phyloP scores from a whole-genome alignment of 2,797 vertebrate species.

The Pangasius larnaudii region DNA sequence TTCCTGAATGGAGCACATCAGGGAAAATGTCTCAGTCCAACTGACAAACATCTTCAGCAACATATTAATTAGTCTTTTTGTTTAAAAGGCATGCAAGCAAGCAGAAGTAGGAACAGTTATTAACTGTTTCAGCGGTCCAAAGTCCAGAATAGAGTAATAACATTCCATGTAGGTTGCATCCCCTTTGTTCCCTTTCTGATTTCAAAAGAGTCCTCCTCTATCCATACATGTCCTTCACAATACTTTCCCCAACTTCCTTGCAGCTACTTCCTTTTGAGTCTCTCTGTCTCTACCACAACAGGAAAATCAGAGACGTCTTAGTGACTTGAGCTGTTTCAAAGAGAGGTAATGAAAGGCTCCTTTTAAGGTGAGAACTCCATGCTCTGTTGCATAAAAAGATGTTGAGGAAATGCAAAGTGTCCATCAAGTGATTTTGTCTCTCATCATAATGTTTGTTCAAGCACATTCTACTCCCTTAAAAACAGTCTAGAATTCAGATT shows the following conservation, averaged over 20 bases:
- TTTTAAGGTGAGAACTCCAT: constrained; percentile 83
- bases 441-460: constrained; percentile 56
- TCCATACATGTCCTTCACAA: constrained; percentile 40
- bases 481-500: constrained; percentile 31
- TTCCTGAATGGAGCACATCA: constrained; percentile 65
- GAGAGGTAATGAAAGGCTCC: constrained; percentile 75
- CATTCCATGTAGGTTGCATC: constrained; percentile 59
- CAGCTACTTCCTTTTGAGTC: constrained; percentile 59
- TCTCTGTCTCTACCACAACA: constrained; percentile 65
- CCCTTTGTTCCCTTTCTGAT: constrained; percentile 63
- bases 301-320: constrained; percentile 65
- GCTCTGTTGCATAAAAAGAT: constrained; percentile 72
- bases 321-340: constrained; percentile 65
- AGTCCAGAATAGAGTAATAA: constrained; percentile 61
- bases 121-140: constrained; percentile 62
- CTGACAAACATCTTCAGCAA: constrained; percentile 64
- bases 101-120: constrained; percentile 44
- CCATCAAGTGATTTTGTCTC: constrained; percentile 60
- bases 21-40: constrained; percentile 58
- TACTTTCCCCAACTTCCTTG: constrained; percentile 50
- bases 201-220: constrained; percentile 50
- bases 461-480: constrained; percentile 46
- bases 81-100: constrained; percentile 51
- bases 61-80: constrained; percentile 76
- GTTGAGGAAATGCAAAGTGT: constrained; percentile 54